A percentile compares a stretch with the other conserved stretches of the same genome.
Evolutionary conservation across 2,797 vertebrate genomes (phyloP).

Genomic region (Sebastes melanostomus): DNA sequence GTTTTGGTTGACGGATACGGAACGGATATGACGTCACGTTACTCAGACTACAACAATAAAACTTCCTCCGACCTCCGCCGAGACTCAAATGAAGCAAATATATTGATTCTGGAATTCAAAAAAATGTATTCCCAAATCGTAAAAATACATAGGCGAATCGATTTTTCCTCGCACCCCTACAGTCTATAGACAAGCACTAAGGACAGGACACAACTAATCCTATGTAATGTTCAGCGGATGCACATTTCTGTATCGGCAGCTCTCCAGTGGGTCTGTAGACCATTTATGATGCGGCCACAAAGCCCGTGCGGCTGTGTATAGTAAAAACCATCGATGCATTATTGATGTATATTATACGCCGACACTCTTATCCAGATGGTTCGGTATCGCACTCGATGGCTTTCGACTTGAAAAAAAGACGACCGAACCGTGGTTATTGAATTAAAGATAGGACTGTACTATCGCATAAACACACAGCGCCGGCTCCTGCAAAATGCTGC

Average conservation of each 20-base stretch:
- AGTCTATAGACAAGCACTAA: too few species aligned
- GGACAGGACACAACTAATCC: not conserved
- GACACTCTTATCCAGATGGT: not conserved
- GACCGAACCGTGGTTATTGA: not conserved
- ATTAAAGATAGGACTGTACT: not conserved
- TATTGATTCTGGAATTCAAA: too few species aligned
- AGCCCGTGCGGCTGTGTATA: not conserved
- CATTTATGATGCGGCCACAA: slow-evolving; percentile 10
- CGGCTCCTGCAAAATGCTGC: not conserved
- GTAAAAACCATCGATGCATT: slow-evolving; percentile 14
- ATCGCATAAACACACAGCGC: not conserved
- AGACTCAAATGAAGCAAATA: too few species aligned
- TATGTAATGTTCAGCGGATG: not conserved
- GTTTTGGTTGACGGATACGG: too few species aligned
- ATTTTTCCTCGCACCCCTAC: too few species aligned
- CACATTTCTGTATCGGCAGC: not conserved
- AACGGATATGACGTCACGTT: too few species aligned
- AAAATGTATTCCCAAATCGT: too few species aligned
- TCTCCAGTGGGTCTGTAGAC: not conserved
- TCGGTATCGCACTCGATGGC: not conserved
- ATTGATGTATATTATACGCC: slow-evolving; percentile 1
- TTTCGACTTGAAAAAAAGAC: not conserved
- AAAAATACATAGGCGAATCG: too few species aligned
- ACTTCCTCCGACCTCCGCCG: too few species aligned
- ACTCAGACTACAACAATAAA: too few species aligned